Conservation (phyloP, 2,113 vertebrate genomes). For the Aramus guarauna region DNA sequence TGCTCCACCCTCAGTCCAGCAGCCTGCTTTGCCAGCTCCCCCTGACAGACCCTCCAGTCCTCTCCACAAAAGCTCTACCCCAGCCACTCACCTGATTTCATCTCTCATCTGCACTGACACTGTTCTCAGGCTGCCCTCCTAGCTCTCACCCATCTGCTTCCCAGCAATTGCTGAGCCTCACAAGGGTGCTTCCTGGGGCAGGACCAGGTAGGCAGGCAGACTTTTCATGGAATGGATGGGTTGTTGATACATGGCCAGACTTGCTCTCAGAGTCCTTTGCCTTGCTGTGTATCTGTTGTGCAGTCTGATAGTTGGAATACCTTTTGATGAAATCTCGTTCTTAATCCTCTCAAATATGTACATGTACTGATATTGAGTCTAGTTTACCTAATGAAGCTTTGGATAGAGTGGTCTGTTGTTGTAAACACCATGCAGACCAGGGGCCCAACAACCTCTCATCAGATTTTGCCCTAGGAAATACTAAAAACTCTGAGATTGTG, state of each 20-base stretch:
- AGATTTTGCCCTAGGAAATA: slow-evolving; percentile 5
- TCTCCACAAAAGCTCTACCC: neutral
- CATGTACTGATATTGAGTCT: neutral
- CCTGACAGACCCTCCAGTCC: neutral
- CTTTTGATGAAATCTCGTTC: neutral
- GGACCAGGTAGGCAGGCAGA: neutral
- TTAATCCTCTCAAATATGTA: slow-evolving; percentile 12
- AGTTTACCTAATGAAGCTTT: neutral
- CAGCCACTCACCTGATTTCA: neutral
- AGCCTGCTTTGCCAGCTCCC: neutral
- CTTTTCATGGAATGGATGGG: neutral
- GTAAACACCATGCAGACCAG: neutral
- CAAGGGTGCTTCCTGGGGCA: neutral
- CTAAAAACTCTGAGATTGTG: neutral
- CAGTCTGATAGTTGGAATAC: neutral
- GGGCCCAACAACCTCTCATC: neutral
- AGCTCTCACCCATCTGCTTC: neutral
- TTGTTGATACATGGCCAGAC: neutral
- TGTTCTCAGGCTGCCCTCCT: neutral
- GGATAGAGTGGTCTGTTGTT: neutral
- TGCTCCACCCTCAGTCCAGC: neutral
- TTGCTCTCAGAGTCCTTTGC: neutral
- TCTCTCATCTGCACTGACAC: neutral
- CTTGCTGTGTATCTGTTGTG: neutral
- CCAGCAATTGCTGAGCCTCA: rapidly evolving